phyloP scores from a whole-genome alignment of 2,888 invertebrate species.

The Callyntrura guangdongensis region DNA sequence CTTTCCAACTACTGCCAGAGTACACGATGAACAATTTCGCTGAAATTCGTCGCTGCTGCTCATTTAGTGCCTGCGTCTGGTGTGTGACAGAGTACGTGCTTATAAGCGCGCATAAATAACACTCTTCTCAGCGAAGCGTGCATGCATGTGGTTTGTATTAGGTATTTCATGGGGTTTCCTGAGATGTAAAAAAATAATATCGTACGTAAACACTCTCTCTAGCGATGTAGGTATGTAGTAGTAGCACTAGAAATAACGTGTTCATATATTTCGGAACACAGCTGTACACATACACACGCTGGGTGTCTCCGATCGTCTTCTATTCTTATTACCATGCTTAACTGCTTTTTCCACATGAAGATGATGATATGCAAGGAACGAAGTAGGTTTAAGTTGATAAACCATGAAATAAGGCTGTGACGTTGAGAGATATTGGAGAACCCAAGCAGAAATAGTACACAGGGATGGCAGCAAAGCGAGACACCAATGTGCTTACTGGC shows the following conservation, averaged over 20 bases:
- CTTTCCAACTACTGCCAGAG: constrained; percentile 31
- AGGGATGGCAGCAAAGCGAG: no score
- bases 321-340: background rate
- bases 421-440: constrained; percentile 56
- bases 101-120: constrained; percentile 19
- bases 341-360: background rate
- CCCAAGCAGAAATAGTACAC: constrained; percentile 13
- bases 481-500: constrained; percentile 3
- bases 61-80: constrained; percentile 8
- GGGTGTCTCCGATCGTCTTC: background rate
- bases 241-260: no score
- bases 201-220: constrained; percentile 7
- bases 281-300: no score
- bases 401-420: constrained; percentile 73
- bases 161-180: constrained; percentile 16
- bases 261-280: no score
- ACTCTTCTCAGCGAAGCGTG: background rate
- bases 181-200: constrained; percentile 2
- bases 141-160: background rate
- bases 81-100: constrained; percentile 11
- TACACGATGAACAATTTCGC: background rate
- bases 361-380: constrained; percentile 57
- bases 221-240: no score
- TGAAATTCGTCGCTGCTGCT: constrained; percentile 41
- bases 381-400: constrained; percentile 76